Base-by-base conservation (phyloP, 2,888 invertebrate species). In the Eucera pruinosa region DNA sequence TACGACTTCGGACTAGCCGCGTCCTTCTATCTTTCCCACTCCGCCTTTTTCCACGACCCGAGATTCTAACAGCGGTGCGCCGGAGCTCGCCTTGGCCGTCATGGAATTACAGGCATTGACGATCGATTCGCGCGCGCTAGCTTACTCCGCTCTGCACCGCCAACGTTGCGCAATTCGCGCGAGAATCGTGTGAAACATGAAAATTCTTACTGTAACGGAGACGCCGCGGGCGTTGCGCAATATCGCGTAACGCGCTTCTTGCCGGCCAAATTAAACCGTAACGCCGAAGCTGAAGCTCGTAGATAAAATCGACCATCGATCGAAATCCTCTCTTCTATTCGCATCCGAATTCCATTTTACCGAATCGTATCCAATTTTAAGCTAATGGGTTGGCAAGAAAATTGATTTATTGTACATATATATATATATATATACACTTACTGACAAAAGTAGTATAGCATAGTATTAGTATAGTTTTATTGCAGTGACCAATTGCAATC, bases 31-130 rank as follows among this genome's bases (percentile, higher is more conserved):
- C 36, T 47, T 9, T 25, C 64, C 68, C 81, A 33, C 61, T 15
- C 58, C 23, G 6, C 61, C 60, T 36, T n/a, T n/a, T 15, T 20
- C n/a, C 33, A 7, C 71, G 66, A 36, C 47, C n/a, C 23, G 47
- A 11, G 78, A 75, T 81, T 84, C 84, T 75, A 82, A 74, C 62
- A 64, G 33, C 78, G 66, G 45, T 52, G 36, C 47, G 64, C 61
- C n/a, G n/a, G 25, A 20, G 52, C 50, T 84, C 39, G 80, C 84
- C 84, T 84, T 84, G 84, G 84, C 84, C 84, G 78, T 83, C 83
- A 75, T 48, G 41, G 71, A 68, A 72, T 75, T 55, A 43, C 76
- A 72, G 80, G 68, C 81, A 73, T 72, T 70, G 78, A 70, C 68
- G 73, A 77, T 58, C 55, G 54, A 65, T 52, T 52, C 20, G 27